Percentiles rank a stretch among this genome's conserved stretches.
phyloP scores from a whole-genome alignment of 2,888 invertebrate genomes.

The Rhogogaster chlorosoma region DNA sequence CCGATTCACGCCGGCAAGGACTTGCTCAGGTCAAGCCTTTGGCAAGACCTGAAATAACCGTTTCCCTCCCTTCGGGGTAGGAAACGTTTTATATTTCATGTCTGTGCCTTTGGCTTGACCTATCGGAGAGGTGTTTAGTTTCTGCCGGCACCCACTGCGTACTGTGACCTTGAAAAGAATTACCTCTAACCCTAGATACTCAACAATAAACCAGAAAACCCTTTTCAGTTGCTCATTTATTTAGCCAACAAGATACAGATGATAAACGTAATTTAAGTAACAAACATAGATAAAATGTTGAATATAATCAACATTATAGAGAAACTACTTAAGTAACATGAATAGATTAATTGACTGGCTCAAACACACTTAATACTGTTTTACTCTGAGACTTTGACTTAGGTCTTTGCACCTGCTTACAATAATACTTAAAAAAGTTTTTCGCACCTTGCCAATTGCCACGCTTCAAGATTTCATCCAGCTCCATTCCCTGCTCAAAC shows the following conservation, averaged over 20 bases:
- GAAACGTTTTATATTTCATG: slow-evolving; percentile 20
- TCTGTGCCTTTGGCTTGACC: slow-evolving; percentile 40
- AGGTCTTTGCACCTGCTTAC: slow-evolving; percentile 6
- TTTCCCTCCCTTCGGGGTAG: slow-evolving; percentile 41
- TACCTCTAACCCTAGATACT: slow-evolving; percentile 1
- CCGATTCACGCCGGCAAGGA: slow-evolving; percentile 39
- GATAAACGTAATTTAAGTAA: too few species aligned
- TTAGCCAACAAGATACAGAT: too few species aligned
- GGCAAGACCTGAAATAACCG: slow-evolving; percentile 48
- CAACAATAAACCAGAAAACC: not conserved
- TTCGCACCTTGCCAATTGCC: slow-evolving; percentile 41
- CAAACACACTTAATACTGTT: not conserved
- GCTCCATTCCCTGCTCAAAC: slow-evolving; percentile 14
- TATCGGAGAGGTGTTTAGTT: slow-evolving; percentile 30
- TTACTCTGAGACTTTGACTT: not conserved
- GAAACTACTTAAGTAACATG: too few species aligned
- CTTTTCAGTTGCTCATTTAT: too few species aligned
- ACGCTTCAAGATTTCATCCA: slow-evolving; percentile 13
- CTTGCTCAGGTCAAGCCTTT: slow-evolving; percentile 50
- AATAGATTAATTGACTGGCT: too few species aligned
- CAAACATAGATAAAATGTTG: too few species aligned
- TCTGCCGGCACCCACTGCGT: slow-evolving; percentile 24
- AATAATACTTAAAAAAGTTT: slow-evolving; percentile 45
- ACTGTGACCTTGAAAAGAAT: slow-evolving; percentile 19
- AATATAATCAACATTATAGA: too few species aligned